Conservation (phyloP, 2,888 invertebrate species). For the Doris montereyensis region DNA sequence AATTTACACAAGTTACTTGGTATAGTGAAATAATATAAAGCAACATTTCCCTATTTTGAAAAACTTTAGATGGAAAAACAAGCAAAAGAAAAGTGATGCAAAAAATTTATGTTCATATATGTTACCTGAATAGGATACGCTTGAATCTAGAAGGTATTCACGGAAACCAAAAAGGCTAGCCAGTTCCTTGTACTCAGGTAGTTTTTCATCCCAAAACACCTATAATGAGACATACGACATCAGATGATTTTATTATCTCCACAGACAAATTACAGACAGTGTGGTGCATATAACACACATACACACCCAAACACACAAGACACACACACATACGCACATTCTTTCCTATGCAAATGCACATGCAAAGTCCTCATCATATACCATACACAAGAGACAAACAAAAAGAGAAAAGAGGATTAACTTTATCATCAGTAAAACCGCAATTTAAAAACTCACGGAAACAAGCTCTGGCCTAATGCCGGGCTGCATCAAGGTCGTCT, state of each 20-base stretch:
- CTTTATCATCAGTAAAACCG: no score
- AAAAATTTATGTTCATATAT: no score
- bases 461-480: conserved; percentile 75
- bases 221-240: conserved; percentile 72
- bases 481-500: conserved; percentile 75
- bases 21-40: no score
- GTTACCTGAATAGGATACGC: conserved; percentile 66
- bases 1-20: no score
- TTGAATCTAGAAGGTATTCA: conserved; percentile 64
- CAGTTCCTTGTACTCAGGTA: conserved; percentile 70
- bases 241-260: no score
- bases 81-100: background rate
- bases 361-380: no score
- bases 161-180: conserved; percentile 72
- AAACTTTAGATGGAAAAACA: background rate
- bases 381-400: no score
- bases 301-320: no score
- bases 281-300: conserved; percentile 74
- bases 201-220: conserved; percentile 72
- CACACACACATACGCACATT: conserved; percentile 71
- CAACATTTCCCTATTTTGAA: no score
- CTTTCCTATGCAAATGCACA: conserved; percentile 63
- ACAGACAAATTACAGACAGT: conserved; percentile 76
- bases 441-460: conserved; percentile 69
- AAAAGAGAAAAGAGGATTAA: no score